Conservation (phyloP, 2,113 vertebrate genomes). For the Trochalopteron elliotii region DNA sequence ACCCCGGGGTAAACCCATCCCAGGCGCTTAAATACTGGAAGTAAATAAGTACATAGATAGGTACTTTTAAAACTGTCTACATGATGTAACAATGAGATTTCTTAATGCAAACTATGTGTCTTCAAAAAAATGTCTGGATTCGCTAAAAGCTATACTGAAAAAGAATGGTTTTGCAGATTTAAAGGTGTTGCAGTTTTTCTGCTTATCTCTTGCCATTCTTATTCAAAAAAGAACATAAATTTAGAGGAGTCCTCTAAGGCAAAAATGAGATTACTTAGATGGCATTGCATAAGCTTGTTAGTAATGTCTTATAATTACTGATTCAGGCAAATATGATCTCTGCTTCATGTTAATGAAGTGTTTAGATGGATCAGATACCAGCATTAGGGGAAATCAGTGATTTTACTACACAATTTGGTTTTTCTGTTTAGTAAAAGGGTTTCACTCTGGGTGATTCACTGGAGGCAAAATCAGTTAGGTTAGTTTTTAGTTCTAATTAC, state of each 20-base stretch:
- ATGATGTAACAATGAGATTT: background rate
- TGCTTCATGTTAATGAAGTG: background rate
- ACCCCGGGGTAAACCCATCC: background rate
- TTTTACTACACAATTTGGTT: background rate
- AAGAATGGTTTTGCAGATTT: background rate
- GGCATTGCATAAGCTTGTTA: background rate
- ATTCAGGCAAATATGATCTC: background rate
- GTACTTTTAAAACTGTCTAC: background rate
- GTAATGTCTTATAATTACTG: slow-evolving; percentile 7
- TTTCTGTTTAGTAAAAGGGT: background rate
- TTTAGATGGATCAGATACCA: background rate
- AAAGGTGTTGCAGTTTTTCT: background rate
- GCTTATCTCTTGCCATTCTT: background rate
- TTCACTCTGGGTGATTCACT: background rate
- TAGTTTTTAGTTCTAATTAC: background rate
- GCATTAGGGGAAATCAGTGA: background rate
- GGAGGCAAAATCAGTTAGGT: background rate
- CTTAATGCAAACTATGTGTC: background rate
- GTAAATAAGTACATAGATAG: background rate
- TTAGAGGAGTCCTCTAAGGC: background rate
- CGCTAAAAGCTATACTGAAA: background rate
- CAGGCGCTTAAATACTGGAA: background rate
- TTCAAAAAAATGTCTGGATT: background rate
- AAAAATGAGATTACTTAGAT: slow-evolving; percentile 3
- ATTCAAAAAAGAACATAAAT: background rate